Evolutionary conservation across 2,113 vertebrate species (phyloP), one percentile per base, ranked within the genome.

Genomic region (Puffinus mauretanicus): DNA sequence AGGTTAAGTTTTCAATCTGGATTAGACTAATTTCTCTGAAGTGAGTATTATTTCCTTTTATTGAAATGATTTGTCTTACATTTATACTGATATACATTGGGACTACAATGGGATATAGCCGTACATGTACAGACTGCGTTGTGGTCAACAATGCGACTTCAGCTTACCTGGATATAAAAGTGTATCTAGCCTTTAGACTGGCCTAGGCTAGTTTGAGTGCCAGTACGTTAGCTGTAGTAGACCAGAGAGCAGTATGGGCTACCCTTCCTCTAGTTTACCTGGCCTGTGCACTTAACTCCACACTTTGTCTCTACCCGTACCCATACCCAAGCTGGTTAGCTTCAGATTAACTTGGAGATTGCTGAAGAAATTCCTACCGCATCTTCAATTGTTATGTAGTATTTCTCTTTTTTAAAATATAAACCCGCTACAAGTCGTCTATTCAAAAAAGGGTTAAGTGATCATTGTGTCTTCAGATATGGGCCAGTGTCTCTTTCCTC

Each of bases 381-480:
- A 26, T 51, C 20, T 83, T 67, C 57, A 38, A 64, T 24, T 60
- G 3, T 36, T 49, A 30, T 12, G 17, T 16, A 60, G 3, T 32
- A 34, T 67, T 85, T 86, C 0, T 71, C 13, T 64, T 82, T 72
- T 76, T 40, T n/a, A n/a, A 64, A 80, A 30, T n/a, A 58, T 26
- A 81, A 86, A 49, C 1, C 8, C 16, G 20, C 24, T 65, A 17
- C 44, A 95, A 87, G 2, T 30, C 0, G 0, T 21, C 32, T 67
- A 24, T n/a, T 82, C 9, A 87, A 64, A 79, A 32, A 10, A 61
- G 11, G 13, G 8, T 49, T 52, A 55, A 51, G 21, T 62, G 32
- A 32, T 27, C 11, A 14, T 14, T 67, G 6, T 80, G 24, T 49
- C 40, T 36, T 93, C 78, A 76, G 16, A 15, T 10, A 44, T 6